A percentile compares a stretch with the other conserved stretches of the same genome.
phyloP scores from a whole-genome alignment of 2,888 invertebrate species.

The Nipponacmea schrenckii region DNA sequence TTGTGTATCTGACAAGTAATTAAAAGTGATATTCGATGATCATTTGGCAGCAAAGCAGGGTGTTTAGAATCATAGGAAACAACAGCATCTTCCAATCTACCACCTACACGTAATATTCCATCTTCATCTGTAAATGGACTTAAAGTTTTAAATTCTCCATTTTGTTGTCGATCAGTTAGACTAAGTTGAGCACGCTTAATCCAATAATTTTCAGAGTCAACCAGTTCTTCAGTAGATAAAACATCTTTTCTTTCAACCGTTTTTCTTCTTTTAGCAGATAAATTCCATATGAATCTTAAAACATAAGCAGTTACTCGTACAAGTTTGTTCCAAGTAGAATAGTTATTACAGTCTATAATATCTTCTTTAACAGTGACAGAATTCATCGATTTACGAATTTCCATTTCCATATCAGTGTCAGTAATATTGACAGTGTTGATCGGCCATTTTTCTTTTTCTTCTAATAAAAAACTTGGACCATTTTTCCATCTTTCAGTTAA shows the following conservation, averaged over 20 bases:
- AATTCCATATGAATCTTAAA: neutral
- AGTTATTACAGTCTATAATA: neutral
- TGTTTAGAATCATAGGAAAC: too few relatives aligned
- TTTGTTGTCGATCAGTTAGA: too few relatives aligned
- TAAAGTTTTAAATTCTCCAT: too few relatives aligned
- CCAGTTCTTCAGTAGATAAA: neutral
- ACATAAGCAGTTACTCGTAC: slow-evolving; percentile 1
- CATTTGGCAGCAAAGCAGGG: too few relatives aligned
- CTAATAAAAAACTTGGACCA: neutral
- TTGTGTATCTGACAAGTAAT: too few relatives aligned
- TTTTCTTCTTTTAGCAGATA: neutral
- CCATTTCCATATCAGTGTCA: neutral
- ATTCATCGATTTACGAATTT: neutral
- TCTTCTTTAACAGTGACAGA: neutral
- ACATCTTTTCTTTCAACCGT: neutral
- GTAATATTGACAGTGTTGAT: neutral
- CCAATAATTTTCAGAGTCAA: too few relatives aligned
- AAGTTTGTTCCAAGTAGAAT: neutral
- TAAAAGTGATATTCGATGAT: too few relatives aligned
- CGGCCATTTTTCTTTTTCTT: slow-evolving; percentile 1
- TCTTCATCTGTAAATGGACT: too few relatives aligned
- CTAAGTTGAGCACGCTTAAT: too few relatives aligned
- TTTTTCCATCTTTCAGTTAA: neutral
- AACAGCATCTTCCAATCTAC: too few relatives aligned
- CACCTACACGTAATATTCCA: too few relatives aligned